These are phyloP conservation scores for Brachionus sp. DNA, from an alignment of 1,140 invertebrate genomes.

Conservation along the genomic window DNA sequence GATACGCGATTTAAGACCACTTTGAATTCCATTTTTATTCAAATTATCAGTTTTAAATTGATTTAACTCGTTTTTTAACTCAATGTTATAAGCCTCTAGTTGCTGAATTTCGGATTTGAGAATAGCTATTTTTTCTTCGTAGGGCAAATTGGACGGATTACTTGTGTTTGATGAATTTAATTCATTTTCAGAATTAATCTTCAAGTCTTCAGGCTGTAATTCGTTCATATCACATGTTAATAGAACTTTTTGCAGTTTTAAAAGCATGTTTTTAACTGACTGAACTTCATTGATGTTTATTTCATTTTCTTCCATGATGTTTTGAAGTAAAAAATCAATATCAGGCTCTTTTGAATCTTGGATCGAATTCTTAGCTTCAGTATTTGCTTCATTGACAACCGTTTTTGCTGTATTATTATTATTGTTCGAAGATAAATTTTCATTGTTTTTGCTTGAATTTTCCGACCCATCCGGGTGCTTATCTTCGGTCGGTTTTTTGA, in stretches of 20 bases:
- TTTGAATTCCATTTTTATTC: slow-evolving; percentile 30
- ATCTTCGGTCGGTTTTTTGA: neutral
- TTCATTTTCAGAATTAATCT: neutral
- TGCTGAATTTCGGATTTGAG: slow-evolving; percentile 25
- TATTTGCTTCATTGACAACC: neutral
- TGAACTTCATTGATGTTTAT: slow-evolving; percentile 10
- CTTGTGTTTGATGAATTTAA: neutral
- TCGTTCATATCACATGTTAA: neutral
- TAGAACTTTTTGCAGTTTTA: neutral
- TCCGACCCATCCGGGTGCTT: neutral
- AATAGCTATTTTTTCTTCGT: slow-evolving; percentile 38
- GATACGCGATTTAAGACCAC: slow-evolving; percentile 20
- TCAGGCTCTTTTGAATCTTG: neutral
- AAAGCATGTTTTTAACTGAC: neutral
- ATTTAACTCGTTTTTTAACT: slow-evolving; percentile 38
- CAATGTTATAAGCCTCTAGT: neutral
- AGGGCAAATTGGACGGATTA: neutral
- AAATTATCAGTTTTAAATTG: slow-evolving; percentile 21
- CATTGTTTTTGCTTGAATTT: neutral
- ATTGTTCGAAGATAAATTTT: neutral
- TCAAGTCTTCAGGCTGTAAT: neutral
- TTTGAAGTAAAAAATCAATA: neutral
- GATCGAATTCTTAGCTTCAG: neutral
- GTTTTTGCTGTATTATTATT: slow-evolving; percentile 22
- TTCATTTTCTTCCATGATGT: neutral